Evolutionary conservation across 2,888 invertebrate genomes (phyloP), one percentile per base, ranked within the genome.

Genomic region (Mesoligia furuncula): DNA sequence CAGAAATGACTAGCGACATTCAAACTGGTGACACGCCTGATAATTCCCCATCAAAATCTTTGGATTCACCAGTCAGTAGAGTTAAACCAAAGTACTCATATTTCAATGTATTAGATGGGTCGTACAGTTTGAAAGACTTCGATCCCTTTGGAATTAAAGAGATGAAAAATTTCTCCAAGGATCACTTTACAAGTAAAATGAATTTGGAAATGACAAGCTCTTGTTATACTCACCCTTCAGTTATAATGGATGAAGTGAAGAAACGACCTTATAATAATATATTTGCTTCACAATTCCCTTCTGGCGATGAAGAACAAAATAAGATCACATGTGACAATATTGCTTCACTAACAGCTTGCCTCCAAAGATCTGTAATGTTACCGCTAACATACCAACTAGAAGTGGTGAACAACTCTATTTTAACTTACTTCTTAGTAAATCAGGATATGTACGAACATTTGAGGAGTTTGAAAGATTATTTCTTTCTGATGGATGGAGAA

Each of bases 401-500:
- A 85, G 96, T 98, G 20, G 97, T 98, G 0, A 98, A 98, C 79
- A 98, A 97, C 81, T 98, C 98, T 13, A 97, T 98, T 36, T 93
- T 98, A 80, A 98, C 98, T 54, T 97, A 98, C 90, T 98, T 98
- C 86, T 93, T 98, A 0, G 96, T 97, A 0, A 97, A 98, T 81
- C 95, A 98, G 31, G 97, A 98, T 72, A 97, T 98, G 91, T 96
- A 98, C 61, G 97, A 97, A 36, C 98, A 98, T 93, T 96, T 98
- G 85, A 97, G 97, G 66, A 98, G 98, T 92, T 93, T 98, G n/a
- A 97, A 98, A 67, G 98, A 98, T 90, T 98, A 98, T 89, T 98
- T 98, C 92, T 98, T 98, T 88, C 92, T 98, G 42, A 97, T 98
- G 96, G 98, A 98, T 87, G 98, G 98, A 0, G 98, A 98, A 93